Base-by-base conservation (phyloP, 1,140 invertebrate species). In the Cataglyphis hispanica region DNA sequence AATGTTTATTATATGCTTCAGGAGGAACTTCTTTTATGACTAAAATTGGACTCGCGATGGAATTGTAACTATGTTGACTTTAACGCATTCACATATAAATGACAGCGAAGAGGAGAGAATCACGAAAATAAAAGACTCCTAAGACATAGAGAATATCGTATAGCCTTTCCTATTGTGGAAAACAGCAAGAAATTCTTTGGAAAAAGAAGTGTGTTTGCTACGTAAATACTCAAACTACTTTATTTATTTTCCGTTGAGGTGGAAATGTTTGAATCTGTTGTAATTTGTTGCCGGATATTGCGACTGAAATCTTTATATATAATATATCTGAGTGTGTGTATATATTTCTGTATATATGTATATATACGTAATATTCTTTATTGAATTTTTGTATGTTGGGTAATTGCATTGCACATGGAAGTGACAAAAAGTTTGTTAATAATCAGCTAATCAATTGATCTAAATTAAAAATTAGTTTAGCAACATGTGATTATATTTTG, bases 251-350 rank as follows among this genome's bases (percentile, higher is more conserved):
- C 46, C 22, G 34, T 31, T 19, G 40, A 37, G 60, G 61, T 53
- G 60, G 50, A 80, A 81, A 75, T 86, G 85, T 86, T 69, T 64
- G 77, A 67, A 46, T 27, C 25, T n/a, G 75, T 43, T 81, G 50
- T 86, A 87, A 87, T 75, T 85, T 67, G 40, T 69, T 78, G 34
- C 70, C 37, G 85, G 78, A 88, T 88, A 88, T 88, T 86, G 64
- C 72, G 70, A 13, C 11, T 56, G 53, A 72, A 83, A 81, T 74
- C 67, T 66, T 61, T 11, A 50, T 50, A 19, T 50, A 50, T 16
- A 40, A 40, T 40, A 40, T 40, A 34, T 31, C n/a, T n/a, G n/a
- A n/a, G n/a, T 31, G 27, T 34, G 16, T 37, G 58, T n/a, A 13
- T 40, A 40, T 40, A 8, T 66, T 34, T 46, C 0, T 77, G 50